These are phyloP conservation scores for Cryptoprocta ferox DNA, from an alignment of 2,797 vertebrate species.

Conservation along the genomic window DNA sequence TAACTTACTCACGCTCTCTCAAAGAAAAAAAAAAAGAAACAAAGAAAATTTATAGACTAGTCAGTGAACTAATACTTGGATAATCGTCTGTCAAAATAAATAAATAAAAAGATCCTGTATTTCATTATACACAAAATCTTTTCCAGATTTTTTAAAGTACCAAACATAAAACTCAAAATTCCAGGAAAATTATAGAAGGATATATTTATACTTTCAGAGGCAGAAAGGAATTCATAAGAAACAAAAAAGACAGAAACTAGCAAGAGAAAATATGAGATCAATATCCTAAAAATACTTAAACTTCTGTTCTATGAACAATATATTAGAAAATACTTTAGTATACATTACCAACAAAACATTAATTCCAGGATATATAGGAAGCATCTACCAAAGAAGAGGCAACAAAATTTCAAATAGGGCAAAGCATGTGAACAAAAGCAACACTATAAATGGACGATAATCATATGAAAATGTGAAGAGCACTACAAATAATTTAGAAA, in stretches of 20 bases:
- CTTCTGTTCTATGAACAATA: not conserved
- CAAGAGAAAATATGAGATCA: not conserved
- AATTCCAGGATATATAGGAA: not conserved
- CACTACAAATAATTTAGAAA: not conserved
- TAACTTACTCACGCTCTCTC: no score
- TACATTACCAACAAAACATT: not conserved
- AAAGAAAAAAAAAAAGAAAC: no score
- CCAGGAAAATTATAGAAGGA: not conserved
- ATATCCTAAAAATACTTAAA: conserved; percentile 12
- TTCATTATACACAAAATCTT: not conserved
- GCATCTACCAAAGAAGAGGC: not conserved
- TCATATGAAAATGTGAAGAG: not conserved
- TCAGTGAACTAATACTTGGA: not conserved
- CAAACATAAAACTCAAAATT: not conserved
- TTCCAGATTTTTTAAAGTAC: not conserved
- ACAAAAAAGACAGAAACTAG: not conserved
- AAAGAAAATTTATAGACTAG: not conserved
- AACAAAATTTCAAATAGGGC: not conserved
- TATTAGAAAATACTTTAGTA: not conserved
- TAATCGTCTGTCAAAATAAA: not conserved
- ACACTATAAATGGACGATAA: conserved; percentile 18
- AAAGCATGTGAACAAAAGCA: not conserved
- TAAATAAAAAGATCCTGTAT: not conserved
- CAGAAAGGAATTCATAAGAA: not conserved
- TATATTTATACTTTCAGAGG: not conserved